Evolutionary conservation across 2,797 vertebrate species (phyloP), one percentile per base, ranked within the genome.

Genomic region (Centropyge bicolor): DNA sequence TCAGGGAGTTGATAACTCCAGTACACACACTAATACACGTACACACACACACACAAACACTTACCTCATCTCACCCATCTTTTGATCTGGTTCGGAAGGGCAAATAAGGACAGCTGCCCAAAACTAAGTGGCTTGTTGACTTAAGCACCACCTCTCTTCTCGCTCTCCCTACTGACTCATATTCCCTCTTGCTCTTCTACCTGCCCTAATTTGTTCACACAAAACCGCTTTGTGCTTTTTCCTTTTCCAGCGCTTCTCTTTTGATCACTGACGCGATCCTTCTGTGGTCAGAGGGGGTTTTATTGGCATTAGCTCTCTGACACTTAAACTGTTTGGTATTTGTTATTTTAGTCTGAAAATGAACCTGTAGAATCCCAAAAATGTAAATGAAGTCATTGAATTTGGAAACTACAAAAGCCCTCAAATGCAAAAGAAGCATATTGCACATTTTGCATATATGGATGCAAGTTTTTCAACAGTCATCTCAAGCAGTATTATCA

Each of bases 1-100:
- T 91, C 85, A 85, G 86, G 75, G 86, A 93, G 74, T 81, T 88
- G 79, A 88, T 77, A 82, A 87, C 77, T 82, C 81, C 54, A 75
- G 63, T 77, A 85, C 77, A 84, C 45, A 74, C 36, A 74, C 38
- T 57, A 56, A 74, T 63, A 78, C 54, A 64, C 43, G 43, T 16
- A 74, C 48, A 70, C 38, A 40, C 78, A 74, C 31, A 65, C 17
- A 76, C n/a, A 77, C 64, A 56, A 20, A 69, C 64, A 46, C 59
- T 71, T 65, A 81, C 74, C 75, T 84, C 81, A 89, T 83, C 67
- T 73, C 72, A 64, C 19, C 60, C 70, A 52, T 81, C 76, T 84
- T 90, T 82, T 91, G 72, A 86, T 90, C 59, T 76, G 68, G 67
- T 90, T 85, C 82, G 36, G 56, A 89, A 87, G 89, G 67, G 56